Evolutionary conservation across 2,113 vertebrate species (phyloP).

Genomic region (Rhabdomys dilectus): DNA sequence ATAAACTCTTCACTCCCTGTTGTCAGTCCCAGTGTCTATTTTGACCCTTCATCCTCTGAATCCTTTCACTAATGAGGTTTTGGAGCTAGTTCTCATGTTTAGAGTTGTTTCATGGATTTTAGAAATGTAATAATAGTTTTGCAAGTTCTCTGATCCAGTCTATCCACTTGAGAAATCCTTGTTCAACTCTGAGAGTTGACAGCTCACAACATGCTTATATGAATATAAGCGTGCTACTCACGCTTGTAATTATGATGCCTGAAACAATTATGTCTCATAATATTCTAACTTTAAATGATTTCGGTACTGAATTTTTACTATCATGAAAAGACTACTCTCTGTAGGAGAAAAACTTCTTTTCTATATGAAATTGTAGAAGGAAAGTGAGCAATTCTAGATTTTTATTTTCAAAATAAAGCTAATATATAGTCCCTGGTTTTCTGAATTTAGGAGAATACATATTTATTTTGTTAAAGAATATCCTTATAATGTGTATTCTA

Average conservation of each 20-base stretch:
- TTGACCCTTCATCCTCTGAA: background rate
- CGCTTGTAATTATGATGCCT: background rate
- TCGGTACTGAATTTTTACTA: background rate
- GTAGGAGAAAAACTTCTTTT: background rate
- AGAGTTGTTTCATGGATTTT: background rate
- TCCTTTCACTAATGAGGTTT: background rate
- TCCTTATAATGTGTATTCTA: background rate
- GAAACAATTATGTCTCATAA: background rate
- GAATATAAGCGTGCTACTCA: background rate
- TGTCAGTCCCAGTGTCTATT: background rate
- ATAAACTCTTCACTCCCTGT: background rate
- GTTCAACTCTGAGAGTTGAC: background rate
- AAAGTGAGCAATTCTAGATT: background rate
- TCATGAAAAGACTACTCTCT: background rate
- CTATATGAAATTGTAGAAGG: background rate
- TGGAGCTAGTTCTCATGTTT: background rate
- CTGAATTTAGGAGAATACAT: background rate
- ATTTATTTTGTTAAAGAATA: background rate
- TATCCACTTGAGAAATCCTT: background rate
- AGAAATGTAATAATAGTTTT: background rate
- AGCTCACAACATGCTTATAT: background rate
- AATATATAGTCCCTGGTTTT: background rate
- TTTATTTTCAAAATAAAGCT: constrained; percentile 39
- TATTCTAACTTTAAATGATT: background rate
- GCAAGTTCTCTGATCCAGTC: background rate